A percentile compares a stretch with the other conserved stretches of the same genome.
Evolutionary conservation across 2,113 vertebrate species (phyloP).

Genomic region (Rhineura floridana): DNA sequence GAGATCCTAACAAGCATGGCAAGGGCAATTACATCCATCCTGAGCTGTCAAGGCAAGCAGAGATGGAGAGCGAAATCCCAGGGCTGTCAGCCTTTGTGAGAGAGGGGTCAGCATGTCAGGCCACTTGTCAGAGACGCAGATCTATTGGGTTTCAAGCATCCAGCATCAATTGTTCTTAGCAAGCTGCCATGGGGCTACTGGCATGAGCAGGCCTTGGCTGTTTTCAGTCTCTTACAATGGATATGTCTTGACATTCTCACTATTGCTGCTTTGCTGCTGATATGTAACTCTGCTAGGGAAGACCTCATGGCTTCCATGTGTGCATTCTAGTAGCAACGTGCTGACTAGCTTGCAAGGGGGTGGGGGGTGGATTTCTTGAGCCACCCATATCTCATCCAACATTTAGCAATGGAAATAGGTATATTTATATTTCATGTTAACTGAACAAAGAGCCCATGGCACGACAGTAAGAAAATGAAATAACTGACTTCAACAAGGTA

Average conservation of each 20-base stretch:
- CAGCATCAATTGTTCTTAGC: background rate
- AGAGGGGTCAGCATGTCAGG: rapidly evolving
- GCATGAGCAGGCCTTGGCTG: rapidly evolving
- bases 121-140: background rate
- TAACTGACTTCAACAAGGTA: background rate
- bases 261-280: rapidly evolving
- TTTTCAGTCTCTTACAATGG: background rate
- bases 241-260: background rate
- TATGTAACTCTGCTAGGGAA: rapidly evolving
- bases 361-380: background rate
- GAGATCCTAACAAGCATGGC: rapidly evolving
- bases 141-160: slow-evolving; percentile 5
- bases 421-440: background rate
- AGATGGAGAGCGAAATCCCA: background rate
- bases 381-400: background rate
- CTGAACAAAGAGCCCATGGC: background rate
- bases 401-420: background rate
- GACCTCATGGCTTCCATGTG: background rate
- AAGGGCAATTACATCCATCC: rapidly evolving
- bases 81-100: background rate
- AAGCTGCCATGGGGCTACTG: rapidly evolving
- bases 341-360: background rate
- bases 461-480: background rate
- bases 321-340: background rate
- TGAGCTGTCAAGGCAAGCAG: background rate